Base-by-base conservation (phyloP, 2,113 vertebrate genomes). In the Nettapus auritus region DNA sequence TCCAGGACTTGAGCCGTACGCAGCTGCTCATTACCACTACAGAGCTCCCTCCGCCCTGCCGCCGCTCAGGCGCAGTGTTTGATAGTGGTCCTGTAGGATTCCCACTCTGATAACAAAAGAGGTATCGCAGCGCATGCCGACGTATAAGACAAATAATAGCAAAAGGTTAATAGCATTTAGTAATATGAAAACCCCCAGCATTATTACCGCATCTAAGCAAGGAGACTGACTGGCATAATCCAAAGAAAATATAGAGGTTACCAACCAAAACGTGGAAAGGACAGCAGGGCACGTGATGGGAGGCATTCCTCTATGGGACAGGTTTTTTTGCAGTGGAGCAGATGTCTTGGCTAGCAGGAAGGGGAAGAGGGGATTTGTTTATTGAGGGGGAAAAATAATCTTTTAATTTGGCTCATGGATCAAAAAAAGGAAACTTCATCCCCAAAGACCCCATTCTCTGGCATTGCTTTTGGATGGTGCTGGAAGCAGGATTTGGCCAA, bases 351-450 rank as follows among this genome's bases (percentile, higher is more conserved):
- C 89, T 81, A 44, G 89, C 50, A 36, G 71, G 56, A 31, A 84
- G n/a, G 64, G 38, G 87, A 52, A 73, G 52, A 66, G 13, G 40
- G 71, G 74, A 81, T 93, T 94, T 90, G 80, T 52, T 92, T 62
- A 52, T 70, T 56, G 66, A 89, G 70, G 67, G 67, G 60, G 73
- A 67, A 88, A 93, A 96, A 88, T 29, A 68, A 84, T 90, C 88
- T 86, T 90, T 70, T 55, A 3, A 79, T 95, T 94, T 84, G 92
- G 77, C 81, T 92, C 10, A 2, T 42, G 77, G 83, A 87, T 79
- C 88, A 84, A 42, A 82, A 82, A 88, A 17, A 38, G 46, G 73
- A 40, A 96, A 40, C 2, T 78, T 31, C 73, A 38, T 74, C 87
- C 94, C 67, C 66, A 4, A 50, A 91, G 85, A 28, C 44, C 6